A percentile compares a stretch with the other conserved stretches of the same genome.
phyloP scores from a whole-genome alignment of 1,140 invertebrate genomes.

The Bombus confusus region DNA sequence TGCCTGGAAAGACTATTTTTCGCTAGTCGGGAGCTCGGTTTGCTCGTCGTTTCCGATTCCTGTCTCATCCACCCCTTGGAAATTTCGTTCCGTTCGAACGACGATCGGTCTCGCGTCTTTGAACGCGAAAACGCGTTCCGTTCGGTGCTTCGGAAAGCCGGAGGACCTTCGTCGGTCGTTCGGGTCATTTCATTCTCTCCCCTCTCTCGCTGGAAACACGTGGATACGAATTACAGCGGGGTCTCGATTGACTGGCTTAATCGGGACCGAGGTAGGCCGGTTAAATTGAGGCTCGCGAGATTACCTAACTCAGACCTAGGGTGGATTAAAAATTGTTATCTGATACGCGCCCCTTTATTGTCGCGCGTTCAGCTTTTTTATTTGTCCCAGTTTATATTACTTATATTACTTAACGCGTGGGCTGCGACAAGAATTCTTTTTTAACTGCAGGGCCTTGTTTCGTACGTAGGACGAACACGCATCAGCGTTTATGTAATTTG shows the following conservation, averaged over 20 bases:
- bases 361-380: not conserved
- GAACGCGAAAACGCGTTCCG: constrained; percentile 22
- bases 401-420: not conserved
- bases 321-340: not conserved
- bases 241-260: constrained; percentile 9
- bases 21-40: constrained; percentile 12
- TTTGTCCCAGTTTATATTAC: not conserved
- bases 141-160: not conserved
- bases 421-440: not conserved
- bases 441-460: not conserved
- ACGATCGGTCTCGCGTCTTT: constrained; percentile 37
- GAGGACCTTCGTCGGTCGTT: not conserved
- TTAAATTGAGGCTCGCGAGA: not conserved
- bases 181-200: not conserved
- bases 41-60: constrained; percentile 25
- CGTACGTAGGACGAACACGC: not conserved
- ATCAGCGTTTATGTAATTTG: too few relatives aligned
- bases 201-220: not conserved
- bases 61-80: constrained; percentile 10
- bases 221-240: not conserved
- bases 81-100: constrained; percentile 24
- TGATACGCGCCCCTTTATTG: not conserved
- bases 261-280: not conserved
- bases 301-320: not conserved
- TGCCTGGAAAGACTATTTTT: constrained; percentile 29